Percentiles rank a stretch among this genome's conserved stretches.
These are phyloP conservation scores for Hydraecia micacea DNA, from an alignment of 2,888 invertebrate species.

Conservation along the genomic window DNA sequence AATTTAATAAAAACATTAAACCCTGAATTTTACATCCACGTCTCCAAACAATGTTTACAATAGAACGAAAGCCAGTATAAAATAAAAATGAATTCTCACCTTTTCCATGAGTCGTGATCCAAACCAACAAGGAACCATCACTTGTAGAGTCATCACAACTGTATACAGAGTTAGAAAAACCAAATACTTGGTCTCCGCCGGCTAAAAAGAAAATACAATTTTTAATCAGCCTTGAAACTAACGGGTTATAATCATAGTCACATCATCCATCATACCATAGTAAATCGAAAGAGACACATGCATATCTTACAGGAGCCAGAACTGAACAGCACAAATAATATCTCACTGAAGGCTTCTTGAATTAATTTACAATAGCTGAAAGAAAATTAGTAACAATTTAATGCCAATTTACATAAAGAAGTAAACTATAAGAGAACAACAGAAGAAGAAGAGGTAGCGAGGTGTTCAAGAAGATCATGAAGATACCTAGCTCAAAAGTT, in stretches of 20 bases:
- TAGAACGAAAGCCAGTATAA: background rate
- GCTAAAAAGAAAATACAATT: conserved; percentile 69
- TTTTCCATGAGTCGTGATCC: conserved; percentile 79
- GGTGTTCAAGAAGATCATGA: no score
- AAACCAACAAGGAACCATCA: conserved; percentile 82
- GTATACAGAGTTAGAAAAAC: conserved; percentile 79
- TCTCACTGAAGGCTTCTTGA: conserved; percentile 76
- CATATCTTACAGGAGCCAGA: conserved; percentile 81
- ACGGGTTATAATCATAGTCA: background rate
- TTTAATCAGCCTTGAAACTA: background rate
- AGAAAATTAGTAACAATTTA: conserved; percentile 26
- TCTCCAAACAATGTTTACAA: background rate
- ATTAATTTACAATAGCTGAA: conserved; percentile 78
- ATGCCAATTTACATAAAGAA: background rate
- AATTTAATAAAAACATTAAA: background rate
- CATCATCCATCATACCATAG: conserved; percentile 56
- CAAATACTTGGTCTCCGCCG: conserved; percentile 75
- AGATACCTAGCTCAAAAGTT: background rate
- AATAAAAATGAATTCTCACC: conserved; percentile 64
- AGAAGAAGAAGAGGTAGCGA: background rate
- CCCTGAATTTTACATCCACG: background rate
- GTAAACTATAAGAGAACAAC: background rate
- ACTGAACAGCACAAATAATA: conserved; percentile 79
- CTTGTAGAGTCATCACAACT: conserved; percentile 76
- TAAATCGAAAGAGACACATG: conserved; percentile 80